phyloP scores from a whole-genome alignment of 2,797 vertebrate genomes.

The Dendrocincla tyrannina region DNA sequence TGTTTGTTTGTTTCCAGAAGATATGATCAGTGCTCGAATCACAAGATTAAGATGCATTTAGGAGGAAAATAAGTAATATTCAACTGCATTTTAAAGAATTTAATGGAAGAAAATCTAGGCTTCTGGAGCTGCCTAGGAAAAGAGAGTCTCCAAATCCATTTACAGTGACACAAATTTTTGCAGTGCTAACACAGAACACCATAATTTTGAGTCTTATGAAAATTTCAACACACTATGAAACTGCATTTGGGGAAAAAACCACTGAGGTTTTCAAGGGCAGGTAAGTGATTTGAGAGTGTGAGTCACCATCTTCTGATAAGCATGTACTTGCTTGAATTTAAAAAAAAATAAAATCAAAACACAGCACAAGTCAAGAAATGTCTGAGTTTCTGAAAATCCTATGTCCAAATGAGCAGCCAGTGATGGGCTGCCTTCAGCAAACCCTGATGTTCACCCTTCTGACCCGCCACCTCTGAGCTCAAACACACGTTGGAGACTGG shows the following conservation, averaged over 20 bases:
- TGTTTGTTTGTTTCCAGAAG: not conserved
- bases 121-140: not conserved
- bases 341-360: not conserved
- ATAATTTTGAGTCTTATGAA: not conserved
- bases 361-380: not conserved
- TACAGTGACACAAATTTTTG: not conserved
- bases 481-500: fast-evolving
- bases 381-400: not conserved
- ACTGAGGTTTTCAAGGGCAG: not conserved
- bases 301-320: not conserved
- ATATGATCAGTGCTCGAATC: fast-evolving
- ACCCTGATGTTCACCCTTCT: not conserved
- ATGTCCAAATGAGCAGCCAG: fast-evolving
- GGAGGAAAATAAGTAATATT: not conserved
- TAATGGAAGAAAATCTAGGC: not conserved
- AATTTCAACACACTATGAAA: not conserved
- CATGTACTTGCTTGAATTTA: fast-evolving
- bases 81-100: not conserved
- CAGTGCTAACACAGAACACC: not conserved
- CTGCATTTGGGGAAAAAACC: not conserved
- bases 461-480: not conserved
- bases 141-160: not conserved
- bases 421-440: not conserved
- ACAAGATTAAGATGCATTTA: not conserved
- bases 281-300: not conserved